Evolutionary conservation across 2,113 vertebrate genomes (phyloP), one percentile per base, ranked within the genome.

Genomic region (Xenus cinereus): DNA sequence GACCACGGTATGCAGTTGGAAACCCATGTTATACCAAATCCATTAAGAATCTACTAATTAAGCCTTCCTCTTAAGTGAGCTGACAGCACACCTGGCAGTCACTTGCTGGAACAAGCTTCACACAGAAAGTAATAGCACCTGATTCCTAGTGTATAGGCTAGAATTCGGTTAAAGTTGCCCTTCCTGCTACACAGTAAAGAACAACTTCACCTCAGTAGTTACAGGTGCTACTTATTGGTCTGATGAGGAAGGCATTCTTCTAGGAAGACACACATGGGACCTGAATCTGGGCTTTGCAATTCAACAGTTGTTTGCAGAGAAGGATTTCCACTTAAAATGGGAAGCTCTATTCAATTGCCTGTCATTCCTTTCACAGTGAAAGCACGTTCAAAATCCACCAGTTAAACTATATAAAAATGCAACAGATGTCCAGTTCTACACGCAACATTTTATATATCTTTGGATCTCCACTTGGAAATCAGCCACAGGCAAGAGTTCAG

Each of bases 1-100:
- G 6, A 54, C 46, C 48, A 32, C 0, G 0, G 14, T 7, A 48
- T 2, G 1, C 10, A 62, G 8, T 37, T 41, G 37, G n/a, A 89
- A 86, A 74, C 28, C 37, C 28, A 22, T 17, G 2, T 12, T 23
- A 19, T 1, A 76, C 4, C 20, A 76, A 80, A 76, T 20, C 6
- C 17, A 54, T 3, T 8, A 43, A 81, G 43, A 63, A 75, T 18
- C 7, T 62, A 59, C 28, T 72, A 2, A 5, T 43, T 50, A 43
- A 8, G 6, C 22, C 27, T 76, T 59, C 30, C 45, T 37, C 26
- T 57, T 50, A 37, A 39, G 35, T 6, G 43, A 79, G 43, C 32
- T 78, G 69, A 50, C 15, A 71, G 20, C 69, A 53, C 43, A 91
- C 27, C 64, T 90, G 51, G 53, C 45, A 91, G 50, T 17, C 7